These are phyloP conservation scores for Botia almorhae DNA, from an alignment of 2,797 vertebrate species.

Conservation along the genomic window DNA sequence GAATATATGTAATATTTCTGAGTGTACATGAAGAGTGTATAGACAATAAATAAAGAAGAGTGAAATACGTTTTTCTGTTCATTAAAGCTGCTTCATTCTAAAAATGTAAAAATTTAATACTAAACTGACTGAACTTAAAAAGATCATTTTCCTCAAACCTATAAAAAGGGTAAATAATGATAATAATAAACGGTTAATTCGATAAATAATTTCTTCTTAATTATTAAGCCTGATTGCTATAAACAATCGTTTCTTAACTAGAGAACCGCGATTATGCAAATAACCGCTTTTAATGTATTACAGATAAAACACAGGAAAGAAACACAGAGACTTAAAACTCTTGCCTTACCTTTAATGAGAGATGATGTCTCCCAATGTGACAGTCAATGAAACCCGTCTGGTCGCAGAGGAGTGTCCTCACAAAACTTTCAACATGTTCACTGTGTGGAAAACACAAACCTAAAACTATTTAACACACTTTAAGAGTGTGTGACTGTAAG, in stretches of 20 bases:
- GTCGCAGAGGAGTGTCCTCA: conserved; percentile 40
- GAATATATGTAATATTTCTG: neutral
- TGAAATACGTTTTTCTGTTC: neutral
- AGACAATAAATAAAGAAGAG: neutral
- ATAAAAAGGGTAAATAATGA: neutral
- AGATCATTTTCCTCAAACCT: neutral
- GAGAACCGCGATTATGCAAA: conserved; percentile 13
- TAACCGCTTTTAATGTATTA: neutral
- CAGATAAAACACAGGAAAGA: neutral
- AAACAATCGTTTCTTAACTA: neutral
- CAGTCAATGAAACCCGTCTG: conserved; percentile 6
- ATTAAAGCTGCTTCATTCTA: neutral
- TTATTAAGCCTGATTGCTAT: neutral
- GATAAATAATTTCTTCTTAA: neutral
- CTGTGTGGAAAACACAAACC: conserved; percentile 25
- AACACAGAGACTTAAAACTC: neutral
- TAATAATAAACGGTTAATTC: neutral
- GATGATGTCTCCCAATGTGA: neutral
- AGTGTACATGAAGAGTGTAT: no score
- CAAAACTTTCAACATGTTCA: conserved; percentile 40
- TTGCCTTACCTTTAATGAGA: conserved; percentile 16
- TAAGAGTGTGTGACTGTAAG: no score
- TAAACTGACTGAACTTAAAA: neutral
- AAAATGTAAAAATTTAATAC: neutral
- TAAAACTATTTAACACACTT: neutral